These are phyloP conservation scores for Phainopepla nitens DNA, from an alignment of 2,113 vertebrate species.

Conservation along the genomic window DNA sequence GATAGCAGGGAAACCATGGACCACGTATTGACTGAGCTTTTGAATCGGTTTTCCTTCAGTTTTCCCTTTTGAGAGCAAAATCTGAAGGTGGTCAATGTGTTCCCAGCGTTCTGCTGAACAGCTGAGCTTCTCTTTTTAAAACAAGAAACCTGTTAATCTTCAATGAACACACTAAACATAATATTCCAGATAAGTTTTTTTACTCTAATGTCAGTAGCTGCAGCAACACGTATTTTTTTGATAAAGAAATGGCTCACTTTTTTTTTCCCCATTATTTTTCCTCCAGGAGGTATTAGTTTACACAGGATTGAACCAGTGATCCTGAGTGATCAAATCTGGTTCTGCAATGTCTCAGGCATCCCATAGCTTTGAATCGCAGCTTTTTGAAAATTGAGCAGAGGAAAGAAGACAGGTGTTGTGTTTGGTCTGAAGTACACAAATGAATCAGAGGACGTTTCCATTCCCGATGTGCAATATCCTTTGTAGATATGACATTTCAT, in stretches of 20 bases:
- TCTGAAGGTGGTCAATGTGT: rapidly evolving
- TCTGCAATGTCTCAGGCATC: neutral
- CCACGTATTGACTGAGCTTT: neutral
- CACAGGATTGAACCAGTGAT: neutral
- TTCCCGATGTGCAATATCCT: neutral
- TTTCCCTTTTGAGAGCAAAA: neutral
- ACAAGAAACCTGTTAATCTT: neutral
- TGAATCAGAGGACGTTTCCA: neutral
- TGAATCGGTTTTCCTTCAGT: neutral
- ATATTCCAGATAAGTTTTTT: neutral
- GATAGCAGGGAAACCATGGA: neutral
- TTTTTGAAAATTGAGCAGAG: neutral
- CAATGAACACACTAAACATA: neutral
- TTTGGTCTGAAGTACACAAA: neutral
- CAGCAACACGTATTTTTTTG: neutral
- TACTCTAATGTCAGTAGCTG: neutral
- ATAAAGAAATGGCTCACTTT: neutral
- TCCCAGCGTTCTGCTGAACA: neutral
- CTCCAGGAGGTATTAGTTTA: neutral
- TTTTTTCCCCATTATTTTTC: neutral
- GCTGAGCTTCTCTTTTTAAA: neutral
- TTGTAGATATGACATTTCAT: neutral
- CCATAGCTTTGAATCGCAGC: neutral
- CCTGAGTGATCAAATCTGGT: neutral
- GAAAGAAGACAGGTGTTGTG: neutral